A percentile compares a stretch with the other conserved stretches of the same genome.
Conservation (phyloP, 2,113 vertebrate species). For the Rhipidura dahli region DNA sequence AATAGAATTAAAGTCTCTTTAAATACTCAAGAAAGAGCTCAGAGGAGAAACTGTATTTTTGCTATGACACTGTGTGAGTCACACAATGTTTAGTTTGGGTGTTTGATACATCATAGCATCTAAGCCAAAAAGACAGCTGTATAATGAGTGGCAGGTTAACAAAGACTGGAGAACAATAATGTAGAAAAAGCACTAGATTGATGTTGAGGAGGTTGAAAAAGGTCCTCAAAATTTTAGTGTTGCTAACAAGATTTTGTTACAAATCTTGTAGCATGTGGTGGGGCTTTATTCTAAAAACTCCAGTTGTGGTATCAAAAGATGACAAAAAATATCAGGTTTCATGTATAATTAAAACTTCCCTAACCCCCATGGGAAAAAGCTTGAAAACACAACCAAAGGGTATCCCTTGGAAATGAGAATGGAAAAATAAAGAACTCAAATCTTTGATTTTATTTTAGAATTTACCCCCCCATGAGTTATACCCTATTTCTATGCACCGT, state of each 20-base stretch:
- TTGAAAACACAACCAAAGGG: neutral
- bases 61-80: neutral
- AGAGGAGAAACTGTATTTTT: neutral
- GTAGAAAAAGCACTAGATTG: neutral
- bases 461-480: neutral
- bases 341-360: constrained; percentile 8
- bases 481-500: neutral
- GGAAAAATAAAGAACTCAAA: neutral
- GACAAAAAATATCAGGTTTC: neutral
- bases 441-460: neutral
- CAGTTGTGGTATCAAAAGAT: neutral
- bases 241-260: neutral
- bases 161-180: neutral
- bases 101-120: constrained; percentile 3
- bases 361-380: neutral
- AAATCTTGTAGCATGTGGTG: neutral
- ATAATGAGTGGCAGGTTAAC: constrained; percentile 15
- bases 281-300: neutral
- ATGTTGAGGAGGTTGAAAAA: neutral
- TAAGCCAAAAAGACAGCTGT: constrained; percentile 11
- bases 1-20: constrained; percentile 14
- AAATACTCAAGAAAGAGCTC: neutral
- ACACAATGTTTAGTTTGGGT: constrained; percentile 12
- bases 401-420: neutral
- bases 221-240: neutral